Evolutionary conservation across 1,140 invertebrate genomes (phyloP), one percentile per base, ranked within the genome.

Genomic region (Protaetia brevitarsis): DNA sequence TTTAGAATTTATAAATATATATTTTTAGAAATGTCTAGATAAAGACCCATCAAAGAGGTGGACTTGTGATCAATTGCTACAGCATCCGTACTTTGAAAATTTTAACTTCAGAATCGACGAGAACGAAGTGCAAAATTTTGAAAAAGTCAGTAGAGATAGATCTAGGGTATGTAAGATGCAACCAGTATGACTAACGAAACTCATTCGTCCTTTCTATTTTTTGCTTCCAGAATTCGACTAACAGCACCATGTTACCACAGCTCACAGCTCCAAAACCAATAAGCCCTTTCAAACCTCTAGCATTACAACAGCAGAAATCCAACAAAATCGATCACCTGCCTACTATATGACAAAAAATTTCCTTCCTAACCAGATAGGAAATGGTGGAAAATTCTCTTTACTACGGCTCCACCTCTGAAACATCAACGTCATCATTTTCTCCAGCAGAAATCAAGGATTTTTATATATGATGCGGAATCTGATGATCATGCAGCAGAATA

Each of bases 11-110:
- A 34, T n/a, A n/a, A n/a, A 7, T 45, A 45, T 21, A 37, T 65
- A 56, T 57, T 80, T 81, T 13, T 79, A 95, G 89, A 94, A 92
- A 86, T 99, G 96, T 77, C 79, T 99, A 58, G 93, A 97, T 75
- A 96, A 95, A 80, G 95, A 99, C 81, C 97, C 97, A 0, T 84
- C 87, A 56, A 88, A 92, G 77, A 83, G 97, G 71, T 93, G 91
- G 89, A 92, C 92, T 0, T 93, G 95, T 79, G 92, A 95, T 71
- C 91, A 97, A 78, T 82, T 99, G 19, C 79, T 97, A 10, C 84
- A 88, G 65, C 97, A 98, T 79, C 85, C 88, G 1, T 96, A 97
- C 78, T 96, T 97, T 77, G 85, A 88, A 66, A 89, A 91, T 75
- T 92, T 90, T 73, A 82, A 86, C 62, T 92, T 89, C 77, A 89